Conservation (phyloP, 2,797 vertebrate species). For the Sternotherus odoratus region DNA sequence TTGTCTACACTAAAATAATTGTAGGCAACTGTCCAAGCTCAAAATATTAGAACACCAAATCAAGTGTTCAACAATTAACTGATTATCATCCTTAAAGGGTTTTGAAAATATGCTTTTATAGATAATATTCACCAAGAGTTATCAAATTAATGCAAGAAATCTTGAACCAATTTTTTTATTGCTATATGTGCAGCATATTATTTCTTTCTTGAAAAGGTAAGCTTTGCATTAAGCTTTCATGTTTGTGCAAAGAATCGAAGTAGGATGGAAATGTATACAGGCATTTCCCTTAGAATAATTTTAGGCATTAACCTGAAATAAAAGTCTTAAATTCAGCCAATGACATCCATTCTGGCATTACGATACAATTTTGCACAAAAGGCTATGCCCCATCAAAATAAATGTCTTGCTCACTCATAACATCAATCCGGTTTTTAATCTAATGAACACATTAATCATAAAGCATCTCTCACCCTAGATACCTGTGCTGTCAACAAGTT, state of each 20-base stretch:
- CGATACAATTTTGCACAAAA: slow-evolving; percentile 54
- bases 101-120: slow-evolving; percentile 60
- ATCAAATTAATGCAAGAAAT: slow-evolving; percentile 61
- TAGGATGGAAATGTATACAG: slow-evolving; percentile 74
- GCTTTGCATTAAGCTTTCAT: slow-evolving; percentile 60
- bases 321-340: slow-evolving; percentile 59
- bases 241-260: slow-evolving; percentile 72
- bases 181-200: slow-evolving; percentile 32
- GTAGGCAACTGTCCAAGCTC: slow-evolving; percentile 21
- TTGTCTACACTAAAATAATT: slow-evolving; percentile 17
- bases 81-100: slow-evolving; percentile 39
- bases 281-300: slow-evolving; percentile 71
- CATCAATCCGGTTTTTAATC: slow-evolving; percentile 47
- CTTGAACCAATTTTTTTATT: slow-evolving; percentile 54
- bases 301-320: slow-evolving; percentile 63
- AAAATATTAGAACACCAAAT: slow-evolving; percentile 12
- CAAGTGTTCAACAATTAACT: slow-evolving; percentile 46
- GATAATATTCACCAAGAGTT: slow-evolving; percentile 60
- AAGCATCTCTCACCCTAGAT: slow-evolving; percentile 36
- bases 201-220: slow-evolving; percentile 43
- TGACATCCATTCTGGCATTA: slow-evolving; percentile 50
- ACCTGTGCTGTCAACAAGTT: neutral
- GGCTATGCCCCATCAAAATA: slow-evolving; percentile 62
- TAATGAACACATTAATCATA: slow-evolving; percentile 58
- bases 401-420: slow-evolving; percentile 34